Evolutionary conservation across 2,797 vertebrate genomes (phyloP).

Genomic region (Sphenodon punctatus): DNA sequence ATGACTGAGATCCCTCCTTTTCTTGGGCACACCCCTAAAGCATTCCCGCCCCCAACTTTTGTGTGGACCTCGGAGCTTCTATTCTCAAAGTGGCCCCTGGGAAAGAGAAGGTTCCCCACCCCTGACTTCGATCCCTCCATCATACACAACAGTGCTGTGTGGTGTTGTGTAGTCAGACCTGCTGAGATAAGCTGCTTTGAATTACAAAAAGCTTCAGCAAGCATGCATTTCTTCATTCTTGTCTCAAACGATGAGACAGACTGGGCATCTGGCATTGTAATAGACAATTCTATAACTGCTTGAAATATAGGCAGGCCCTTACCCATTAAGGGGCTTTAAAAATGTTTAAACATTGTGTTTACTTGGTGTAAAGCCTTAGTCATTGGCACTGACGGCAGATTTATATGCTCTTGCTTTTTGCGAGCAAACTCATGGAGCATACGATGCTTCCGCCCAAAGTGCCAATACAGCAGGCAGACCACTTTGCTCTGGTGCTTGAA

Average conservation of each 20-base stretch:
- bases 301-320: not conserved
- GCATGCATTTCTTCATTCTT: conserved; percentile 3
- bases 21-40: no score
- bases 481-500: not conserved
- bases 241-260: not conserved
- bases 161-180: not conserved
- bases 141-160: not conserved
- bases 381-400: not conserved
- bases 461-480: not conserved
- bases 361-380: not conserved
- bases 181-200: not conserved
- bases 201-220: not conserved
- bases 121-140: no score
- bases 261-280: not conserved
- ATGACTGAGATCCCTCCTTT: no score
- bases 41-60: no score
- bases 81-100: no score
- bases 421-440: not conserved
- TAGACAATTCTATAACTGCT: not conserved
- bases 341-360: not conserved
- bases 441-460: not conserved
- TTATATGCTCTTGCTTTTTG: not conserved
- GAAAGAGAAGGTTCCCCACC: no score
- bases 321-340: not conserved
- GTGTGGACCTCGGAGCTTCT: no score